These are phyloP conservation scores for Leucophenga maculata DNA, from an alignment of 2,888 invertebrate species.

Conservation along the genomic window DNA sequence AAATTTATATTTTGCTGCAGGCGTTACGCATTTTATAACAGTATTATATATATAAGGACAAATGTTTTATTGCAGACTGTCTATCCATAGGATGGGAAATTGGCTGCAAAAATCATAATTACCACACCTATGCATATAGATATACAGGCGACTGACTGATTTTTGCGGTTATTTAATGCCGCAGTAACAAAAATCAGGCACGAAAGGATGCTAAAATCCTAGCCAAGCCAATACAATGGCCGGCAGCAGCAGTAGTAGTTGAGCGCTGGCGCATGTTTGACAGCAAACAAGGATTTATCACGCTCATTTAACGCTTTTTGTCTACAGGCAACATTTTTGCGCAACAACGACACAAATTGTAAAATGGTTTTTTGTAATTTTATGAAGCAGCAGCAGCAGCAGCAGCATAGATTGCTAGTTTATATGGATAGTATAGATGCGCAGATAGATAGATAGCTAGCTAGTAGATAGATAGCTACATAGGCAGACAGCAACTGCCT, in stretches of 20 bases:
- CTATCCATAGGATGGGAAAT: neutral
- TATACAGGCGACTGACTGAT: constrained; percentile 22
- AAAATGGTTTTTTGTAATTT: neutral
- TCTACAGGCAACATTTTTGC: constrained; percentile 54
- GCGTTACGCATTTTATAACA: neutral
- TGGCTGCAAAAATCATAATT: constrained; percentile 55
- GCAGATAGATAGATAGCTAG: neutral
- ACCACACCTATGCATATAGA: constrained; percentile 37
- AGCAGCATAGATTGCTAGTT: neutral
- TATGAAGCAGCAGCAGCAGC: neutral
- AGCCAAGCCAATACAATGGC: neutral
- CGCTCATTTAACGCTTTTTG: constrained; percentile 67
- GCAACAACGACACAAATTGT: constrained; percentile 35
- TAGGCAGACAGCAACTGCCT: neutral
- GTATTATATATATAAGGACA: neutral
- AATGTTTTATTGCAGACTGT: neutral
- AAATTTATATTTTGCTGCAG: neutral
- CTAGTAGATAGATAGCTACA: constrained; percentile 6
- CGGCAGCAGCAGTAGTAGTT: neutral
- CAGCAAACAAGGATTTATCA: constrained; percentile 63
- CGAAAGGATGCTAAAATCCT: constrained; percentile 5
- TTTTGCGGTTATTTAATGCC: constrained; percentile 48
- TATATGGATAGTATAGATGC: neutral
- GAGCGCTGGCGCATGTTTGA: neutral
- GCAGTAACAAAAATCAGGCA: constrained; percentile 22